Percentiles rank a stretch among this genome's conserved stretches.
Evolutionary conservation across 2,797 vertebrate genomes (phyloP).

Genomic region (Hafferia zeledoni): DNA sequence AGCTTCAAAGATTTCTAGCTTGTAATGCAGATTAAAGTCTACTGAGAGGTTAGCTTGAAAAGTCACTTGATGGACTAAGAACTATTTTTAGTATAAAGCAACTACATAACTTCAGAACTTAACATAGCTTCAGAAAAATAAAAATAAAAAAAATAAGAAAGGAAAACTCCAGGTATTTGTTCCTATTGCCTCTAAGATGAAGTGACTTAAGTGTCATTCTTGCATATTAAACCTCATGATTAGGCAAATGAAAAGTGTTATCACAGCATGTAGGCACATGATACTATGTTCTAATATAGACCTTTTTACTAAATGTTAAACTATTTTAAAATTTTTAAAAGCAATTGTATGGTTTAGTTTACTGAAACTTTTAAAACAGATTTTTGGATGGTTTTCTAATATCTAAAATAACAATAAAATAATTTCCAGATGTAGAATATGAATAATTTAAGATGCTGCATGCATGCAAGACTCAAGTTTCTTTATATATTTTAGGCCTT

Average conservation of each 20-base stretch:
- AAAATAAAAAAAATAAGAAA: not conserved
- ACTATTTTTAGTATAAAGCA: slow-evolving; percentile 57
- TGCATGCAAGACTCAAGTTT: not conserved
- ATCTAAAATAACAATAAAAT: not conserved
- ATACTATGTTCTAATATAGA: not conserved
- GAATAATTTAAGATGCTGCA: not conserved
- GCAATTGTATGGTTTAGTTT: not conserved
- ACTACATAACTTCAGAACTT: not conserved
- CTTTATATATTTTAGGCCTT: not conserved
- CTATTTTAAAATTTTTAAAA: not conserved
- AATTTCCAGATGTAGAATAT: not conserved
- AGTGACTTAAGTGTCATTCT: not conserved
- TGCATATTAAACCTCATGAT: not conserved
- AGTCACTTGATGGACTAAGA: slow-evolving; percentile 39
- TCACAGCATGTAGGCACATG: not conserved
- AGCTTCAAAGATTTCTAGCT: slow-evolving; percentile 62
- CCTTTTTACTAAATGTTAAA: not conserved
- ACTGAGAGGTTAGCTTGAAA: slow-evolving; percentile 48
- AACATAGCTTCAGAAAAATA: not conserved
- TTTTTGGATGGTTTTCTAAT: not conserved
- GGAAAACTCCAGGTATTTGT: not conserved
- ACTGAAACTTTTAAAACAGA: not conserved
- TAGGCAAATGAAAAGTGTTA: not conserved
- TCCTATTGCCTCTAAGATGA: not conserved
- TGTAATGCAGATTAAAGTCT: slow-evolving; percentile 65